Conservation (phyloP, 2,888 invertebrate genomes). For the Stratiomys singularior region DNA sequence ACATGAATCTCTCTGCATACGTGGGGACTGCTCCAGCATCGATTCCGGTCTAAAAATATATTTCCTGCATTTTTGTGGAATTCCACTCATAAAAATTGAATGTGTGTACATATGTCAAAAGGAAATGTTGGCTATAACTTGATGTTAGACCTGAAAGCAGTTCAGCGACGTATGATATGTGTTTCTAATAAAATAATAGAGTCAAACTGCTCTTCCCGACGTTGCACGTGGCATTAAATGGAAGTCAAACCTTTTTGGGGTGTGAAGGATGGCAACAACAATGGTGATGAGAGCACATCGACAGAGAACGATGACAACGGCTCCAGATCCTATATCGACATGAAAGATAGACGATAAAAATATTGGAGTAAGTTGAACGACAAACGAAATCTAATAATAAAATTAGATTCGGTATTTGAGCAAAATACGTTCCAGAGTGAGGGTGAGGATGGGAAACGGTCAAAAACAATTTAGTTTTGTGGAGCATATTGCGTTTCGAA, state of each 20-base stretch:
- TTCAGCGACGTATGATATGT: background rate
- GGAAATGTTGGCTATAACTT: background rate
- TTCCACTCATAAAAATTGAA: conserved; percentile 5
- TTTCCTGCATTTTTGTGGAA: conserved; percentile 25
- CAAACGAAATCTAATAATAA: conserved; percentile 30
- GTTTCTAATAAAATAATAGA: background rate
- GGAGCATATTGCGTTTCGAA: background rate
- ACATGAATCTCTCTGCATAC: background rate
- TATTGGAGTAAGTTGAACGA: background rate
- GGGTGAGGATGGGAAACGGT: background rate
- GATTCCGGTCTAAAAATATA: conserved; percentile 22
- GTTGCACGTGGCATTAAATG: too few species aligned
- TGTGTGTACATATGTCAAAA: background rate
- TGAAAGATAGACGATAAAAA: background rate
- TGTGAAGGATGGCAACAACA: background rate
- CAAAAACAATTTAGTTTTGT: background rate
- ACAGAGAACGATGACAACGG: background rate
- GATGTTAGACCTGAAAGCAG: background rate
- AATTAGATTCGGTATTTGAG: conserved; percentile 13
- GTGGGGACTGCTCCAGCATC: background rate
- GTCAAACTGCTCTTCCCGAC: too few species aligned
- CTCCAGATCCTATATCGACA: background rate
- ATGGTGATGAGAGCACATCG: background rate
- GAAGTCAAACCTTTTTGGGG: too few species aligned
- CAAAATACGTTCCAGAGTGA: background rate